Evolutionary conservation across 2,888 invertebrate species (phyloP), one percentile per base, ranked within the genome.

Genomic region (Ernsta delagoae): DNA sequence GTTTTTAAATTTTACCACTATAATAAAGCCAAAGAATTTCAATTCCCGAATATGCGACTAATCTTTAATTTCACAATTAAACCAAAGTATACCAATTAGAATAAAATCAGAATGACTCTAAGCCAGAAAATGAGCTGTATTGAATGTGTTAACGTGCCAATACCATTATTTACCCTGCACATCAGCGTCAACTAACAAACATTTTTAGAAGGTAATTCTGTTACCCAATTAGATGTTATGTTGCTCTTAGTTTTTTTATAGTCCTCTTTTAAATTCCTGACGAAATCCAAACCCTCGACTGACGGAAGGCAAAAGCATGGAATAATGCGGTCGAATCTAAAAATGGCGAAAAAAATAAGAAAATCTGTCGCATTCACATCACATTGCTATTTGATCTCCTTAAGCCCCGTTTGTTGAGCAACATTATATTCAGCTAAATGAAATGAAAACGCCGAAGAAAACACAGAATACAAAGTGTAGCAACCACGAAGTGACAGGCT

Each of bases 391-490:
- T 63, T 63, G 63, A 63, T 63, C 63, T 63, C 63, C 43, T 63
- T 54, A 63, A 63, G 63, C 63, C 31, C 43, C 56, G 65, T 60
- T 66, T 53, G 60, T 61, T 61, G 59, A 60, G 60, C 16, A 67
- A 67, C 59, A 59, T 59, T 59, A 24, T 59, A 59, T 48, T 31
- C 36, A 6, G n/a, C 36, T 34, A 41, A 54, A 54, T 36, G 5
- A 65, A 65, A 64, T 56, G 4, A 57, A 61, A 56, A 43, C 36
- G 45, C 9, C 54, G 39, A 64, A 56, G 54, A 65, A 48, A 59
- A 59, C 50, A 65, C 65, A 59, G 12, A 61, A 60, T 36, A 67
- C 61, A 68, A 61, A 61, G 56, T 64, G 64, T 66, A 34, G 53
- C 60, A 62, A 62, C 56, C 61, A 48, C 61, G 24, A 68, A 56